A percentile compares a stretch with the other conserved stretches of the same genome.
Evolutionary conservation across 2,888 invertebrate genomes (phyloP).

Genomic region (Synergus umbraculus): DNA sequence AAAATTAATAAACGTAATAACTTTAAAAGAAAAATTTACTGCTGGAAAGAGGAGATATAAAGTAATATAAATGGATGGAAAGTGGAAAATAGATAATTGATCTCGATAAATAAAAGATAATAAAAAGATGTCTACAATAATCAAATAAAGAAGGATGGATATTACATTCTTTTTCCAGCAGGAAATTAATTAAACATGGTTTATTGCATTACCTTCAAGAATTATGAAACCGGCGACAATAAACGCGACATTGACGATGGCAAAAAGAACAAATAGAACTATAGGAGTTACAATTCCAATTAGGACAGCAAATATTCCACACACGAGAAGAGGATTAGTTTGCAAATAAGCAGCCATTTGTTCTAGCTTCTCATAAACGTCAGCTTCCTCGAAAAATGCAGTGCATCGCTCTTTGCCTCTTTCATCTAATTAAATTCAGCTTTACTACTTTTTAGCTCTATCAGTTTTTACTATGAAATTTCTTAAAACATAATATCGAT

Average conservation of each 20-base stretch:
- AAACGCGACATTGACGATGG: constrained; percentile 10
- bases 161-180: neutral
- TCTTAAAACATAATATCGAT: neutral
- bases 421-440: neutral
- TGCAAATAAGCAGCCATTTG: neutral
- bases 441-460: neutral
- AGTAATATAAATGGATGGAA: too few relatives aligned
- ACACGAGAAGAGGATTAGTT: constrained; percentile 5
- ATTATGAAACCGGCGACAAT: constrained; percentile 24
- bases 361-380: neutral
- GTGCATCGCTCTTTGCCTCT: neutral
- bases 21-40: too few relatives aligned
- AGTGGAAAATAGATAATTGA: neutral
- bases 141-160: neutral
- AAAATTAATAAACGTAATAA: neutral
- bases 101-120: neutral
- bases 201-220: constrained; percentile 3
- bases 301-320: constrained; percentile 7
- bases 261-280: constrained; percentile 9
- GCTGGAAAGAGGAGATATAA: too few relatives aligned
- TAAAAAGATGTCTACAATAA: neutral
- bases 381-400: neutral
- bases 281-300: constrained; percentile 8
- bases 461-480: neutral
- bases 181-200: neutral